These are phyloP conservation scores for Acholoe squamosa DNA, from an alignment of 2,888 invertebrate species.

Conservation along the genomic window DNA sequence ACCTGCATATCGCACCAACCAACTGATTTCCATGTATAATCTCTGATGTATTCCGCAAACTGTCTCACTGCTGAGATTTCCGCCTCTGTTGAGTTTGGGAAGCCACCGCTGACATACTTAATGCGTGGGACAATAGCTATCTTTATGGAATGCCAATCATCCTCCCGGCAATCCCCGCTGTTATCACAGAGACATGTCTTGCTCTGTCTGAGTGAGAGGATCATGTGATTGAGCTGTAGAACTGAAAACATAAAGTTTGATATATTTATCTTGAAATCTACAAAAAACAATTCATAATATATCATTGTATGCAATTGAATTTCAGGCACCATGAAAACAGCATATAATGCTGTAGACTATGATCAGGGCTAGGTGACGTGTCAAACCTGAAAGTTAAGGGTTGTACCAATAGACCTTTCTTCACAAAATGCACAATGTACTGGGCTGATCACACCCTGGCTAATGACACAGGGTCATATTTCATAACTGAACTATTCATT, in stretches of 20 bases:
- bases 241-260: background rate
- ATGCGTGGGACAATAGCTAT: background rate
- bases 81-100: background rate
- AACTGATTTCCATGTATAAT: background rate
- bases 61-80: background rate
- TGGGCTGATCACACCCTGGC: too few species aligned
- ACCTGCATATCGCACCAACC: background rate
- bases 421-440: too few species aligned
- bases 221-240: background rate
- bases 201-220: background rate
- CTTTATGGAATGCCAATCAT: background rate
- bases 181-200: background rate
- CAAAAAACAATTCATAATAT: too few species aligned
- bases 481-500: too few species aligned
- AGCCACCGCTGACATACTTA: background rate
- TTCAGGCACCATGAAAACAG: too few species aligned
- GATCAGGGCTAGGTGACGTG: too few species aligned
- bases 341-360: too few species aligned
- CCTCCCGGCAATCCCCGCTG: background rate
- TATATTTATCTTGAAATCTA: too few species aligned
- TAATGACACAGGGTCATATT: too few species aligned
- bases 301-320: too few species aligned
- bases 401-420: too few species aligned
- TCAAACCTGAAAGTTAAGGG: too few species aligned
- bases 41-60: background rate